Base-by-base conservation (phyloP, 2,113 vertebrate genomes). In the Mungos mungo region DNA sequence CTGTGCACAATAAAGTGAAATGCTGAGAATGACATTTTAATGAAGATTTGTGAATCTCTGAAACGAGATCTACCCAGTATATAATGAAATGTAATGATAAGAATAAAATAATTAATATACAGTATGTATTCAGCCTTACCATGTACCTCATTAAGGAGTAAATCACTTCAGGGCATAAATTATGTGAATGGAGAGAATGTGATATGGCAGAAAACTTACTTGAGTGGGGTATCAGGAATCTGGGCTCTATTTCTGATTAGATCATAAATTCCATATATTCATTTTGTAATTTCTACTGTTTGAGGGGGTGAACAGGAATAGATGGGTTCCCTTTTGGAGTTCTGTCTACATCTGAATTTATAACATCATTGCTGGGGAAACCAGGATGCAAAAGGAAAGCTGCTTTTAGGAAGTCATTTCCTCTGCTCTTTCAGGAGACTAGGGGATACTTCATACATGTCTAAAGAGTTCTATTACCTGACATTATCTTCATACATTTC, bases 71-170 rank as follows among this genome's bases (percentile, higher is more conserved):
- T 81, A 68, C 0, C 35, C n/a, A 72, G 7, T 35, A 63, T 86
- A 65, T n/a, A 72, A 90, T 88, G 6, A 90, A 93, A 41, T 54
- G 33, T 60, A 68, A 74, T 16, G 7, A n/a, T 82, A 60, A 86
- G 45, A 82, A 66, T 83, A 35, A 97, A 97, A 95, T 54, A 80
- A 77, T 87, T 89, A 86, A 94, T 69, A 91, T 92, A 92, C 47
- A 77, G n/a, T 81, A 5, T 76, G 16, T 76, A 35, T 11, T 82
- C 33, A 95, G 66, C 45, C 41, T 95, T 85, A 82, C 2, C 4
- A 96, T 63, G 66, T 54, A 92, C 71, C 38, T 88, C 33, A 90
- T 47, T 45, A 85, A 93, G 63, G 68, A 74, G 71, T 15, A 93
- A 93, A 94, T 52, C 16, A 93, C 27, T 57, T 88, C 21, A 82